A percentile compares a stretch with the other conserved stretches of the same genome.
These are phyloP conservation scores for Phoeniculus purpureus DNA, from an alignment of 2,797 vertebrate genomes.

Conservation along the genomic window DNA sequence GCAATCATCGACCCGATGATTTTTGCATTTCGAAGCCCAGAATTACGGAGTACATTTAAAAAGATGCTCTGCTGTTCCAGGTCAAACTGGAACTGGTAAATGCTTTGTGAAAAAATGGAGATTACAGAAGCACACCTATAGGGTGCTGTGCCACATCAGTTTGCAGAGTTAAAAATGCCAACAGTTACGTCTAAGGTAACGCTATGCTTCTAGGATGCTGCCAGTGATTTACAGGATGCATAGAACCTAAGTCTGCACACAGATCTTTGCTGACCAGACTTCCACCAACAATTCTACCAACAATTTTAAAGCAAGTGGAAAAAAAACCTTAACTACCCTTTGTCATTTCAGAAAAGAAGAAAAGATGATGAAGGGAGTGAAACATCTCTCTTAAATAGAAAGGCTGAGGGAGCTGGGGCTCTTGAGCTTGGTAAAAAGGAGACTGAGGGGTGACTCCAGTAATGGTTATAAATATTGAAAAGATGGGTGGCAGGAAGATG, in stretches of 20 bases:
- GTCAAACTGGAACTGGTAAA: conserved; percentile 31
- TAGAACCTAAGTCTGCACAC: background rate
- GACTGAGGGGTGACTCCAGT: too few species aligned
- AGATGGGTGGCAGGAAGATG: too few species aligned
- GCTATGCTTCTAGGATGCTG: background rate
- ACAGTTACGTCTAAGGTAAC: background rate
- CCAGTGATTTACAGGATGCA: background rate
- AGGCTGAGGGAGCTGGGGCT: too few species aligned
- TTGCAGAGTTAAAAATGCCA: background rate
- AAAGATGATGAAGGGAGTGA: too few species aligned
- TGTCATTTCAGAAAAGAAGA: background rate
- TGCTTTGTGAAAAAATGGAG: background rate
- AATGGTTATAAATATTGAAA: too few species aligned
- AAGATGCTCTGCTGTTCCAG: conserved; percentile 83
- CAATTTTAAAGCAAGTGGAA: background rate
- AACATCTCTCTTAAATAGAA: too few species aligned
- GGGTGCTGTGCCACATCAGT: background rate
- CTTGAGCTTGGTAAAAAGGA: too few species aligned
- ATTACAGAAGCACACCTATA: background rate
- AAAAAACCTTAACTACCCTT: background rate
- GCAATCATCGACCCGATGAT: conserved; percentile 92
- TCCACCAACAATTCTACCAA: background rate
- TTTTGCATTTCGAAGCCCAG: conserved; percentile 92
- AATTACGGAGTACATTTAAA: conserved; percentile 87
- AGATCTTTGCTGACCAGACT: background rate